Evolutionary conservation across 2,888 invertebrate genomes (phyloP), one percentile per base, ranked within the genome.

Genomic region (Nesidiocoris tenuis): DNA sequence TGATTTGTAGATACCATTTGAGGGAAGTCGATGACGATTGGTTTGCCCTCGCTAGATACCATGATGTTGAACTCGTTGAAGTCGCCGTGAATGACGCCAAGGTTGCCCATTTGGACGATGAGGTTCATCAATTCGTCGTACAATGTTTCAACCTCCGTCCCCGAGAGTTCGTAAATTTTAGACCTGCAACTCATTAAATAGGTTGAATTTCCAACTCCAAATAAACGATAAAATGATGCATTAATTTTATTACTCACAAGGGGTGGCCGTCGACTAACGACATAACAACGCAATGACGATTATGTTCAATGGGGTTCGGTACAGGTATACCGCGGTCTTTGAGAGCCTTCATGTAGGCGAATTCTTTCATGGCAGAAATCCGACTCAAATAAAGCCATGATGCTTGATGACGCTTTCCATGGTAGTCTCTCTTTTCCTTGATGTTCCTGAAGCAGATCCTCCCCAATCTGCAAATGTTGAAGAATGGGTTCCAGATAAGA

Each of bases 21-120:
- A 0, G 99, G 99, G 84, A 99, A 99, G 86, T 99, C 99, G 78
- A 98, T 98, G 80, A 99, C 86, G 65, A 95, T 86, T 0, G 96
- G 92, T 79, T 91, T 91, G 0, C 92, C 91, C 71, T 90, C 88
- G n/a, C 79, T 77, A 55, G 89, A 88, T 0, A 94, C 86, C 91
- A 99, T 95, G 78, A 99, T 89, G 84, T 99, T 99, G 84, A 99
- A 99, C 85, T 99, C 99, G 83, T 99, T 99, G 84, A 98, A 99
- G 86, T 99, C 99, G 0, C 98, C 95, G 83, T 99, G 99, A 81
- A 99, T 98, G 1, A 99, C 94, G 0, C 99, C 99, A 81, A 93
- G 91, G 85, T 94, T 93, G 22, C 93, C 99, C 71, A 99, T 87
- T 57, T 90, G 88, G 0, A 98, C 90, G 66, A 99, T 92, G 24